Percentiles rank a stretch among this genome's conserved stretches.
Evolutionary conservation across 2,113 vertebrate genomes (phyloP).

Genomic region (Pseudorasbora parva): DNA sequence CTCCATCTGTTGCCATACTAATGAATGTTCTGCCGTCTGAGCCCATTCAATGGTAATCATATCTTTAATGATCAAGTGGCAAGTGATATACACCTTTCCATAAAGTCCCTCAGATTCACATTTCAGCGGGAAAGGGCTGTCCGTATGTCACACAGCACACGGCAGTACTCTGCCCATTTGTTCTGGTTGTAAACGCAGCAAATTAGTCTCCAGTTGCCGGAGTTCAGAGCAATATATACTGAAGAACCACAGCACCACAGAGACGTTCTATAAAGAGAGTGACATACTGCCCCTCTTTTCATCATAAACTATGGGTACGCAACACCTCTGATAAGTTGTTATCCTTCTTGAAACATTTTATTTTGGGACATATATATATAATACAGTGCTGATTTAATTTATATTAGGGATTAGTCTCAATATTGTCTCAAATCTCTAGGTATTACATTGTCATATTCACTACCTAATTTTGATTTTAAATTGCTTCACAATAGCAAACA

Average conservation of each 20-base stretch:
- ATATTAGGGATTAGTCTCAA: conserved; percentile 55
- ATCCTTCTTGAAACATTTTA: conserved; percentile 20
- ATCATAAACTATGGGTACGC: not conserved
- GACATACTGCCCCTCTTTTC: not conserved
- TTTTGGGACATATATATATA: conserved; percentile 25
- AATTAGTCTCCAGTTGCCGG: conserved; percentile 20
- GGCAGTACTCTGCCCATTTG: conserved; percentile 53
- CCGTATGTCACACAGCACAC: conserved; percentile 79
- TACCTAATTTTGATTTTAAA: conserved; percentile 53
- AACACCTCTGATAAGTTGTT: conserved; percentile 8
- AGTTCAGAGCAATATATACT: conserved; percentile 13
- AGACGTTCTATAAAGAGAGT: conserved; percentile 19
- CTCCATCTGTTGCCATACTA: conserved; percentile 96
- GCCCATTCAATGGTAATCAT: conserved; percentile 95
- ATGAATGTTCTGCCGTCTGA: conserved; percentile 98
- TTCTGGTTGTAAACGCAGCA: conserved; percentile 45
- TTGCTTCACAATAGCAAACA: conserved; percentile 45
- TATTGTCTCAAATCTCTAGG: conserved; percentile 58
- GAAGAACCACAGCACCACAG: not conserved
- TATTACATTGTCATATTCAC: conserved; percentile 53
- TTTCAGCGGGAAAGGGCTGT: conserved; percentile 48
- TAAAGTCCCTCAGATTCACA: conserved; percentile 75
- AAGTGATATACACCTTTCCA: conserved; percentile 95
- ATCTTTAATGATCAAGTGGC: conserved; percentile 98
- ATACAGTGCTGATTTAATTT: conserved; percentile 54